Evolutionary conservation across 1,140 invertebrate species (phyloP).

Genomic region (Batillaria attramentaria): DNA sequence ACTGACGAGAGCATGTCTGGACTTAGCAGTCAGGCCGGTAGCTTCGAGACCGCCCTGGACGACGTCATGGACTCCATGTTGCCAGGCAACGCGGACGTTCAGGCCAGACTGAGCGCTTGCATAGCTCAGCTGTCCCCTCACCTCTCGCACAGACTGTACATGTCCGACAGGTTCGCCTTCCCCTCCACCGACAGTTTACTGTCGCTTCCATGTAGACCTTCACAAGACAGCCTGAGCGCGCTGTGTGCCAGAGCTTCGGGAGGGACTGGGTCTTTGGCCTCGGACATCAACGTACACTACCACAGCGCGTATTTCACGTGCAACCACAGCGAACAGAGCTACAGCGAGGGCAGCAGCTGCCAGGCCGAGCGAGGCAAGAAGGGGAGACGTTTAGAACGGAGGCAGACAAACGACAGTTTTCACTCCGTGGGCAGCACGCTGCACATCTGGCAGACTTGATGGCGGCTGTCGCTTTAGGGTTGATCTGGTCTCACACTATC

Average conservation of each 20-base stretch:
- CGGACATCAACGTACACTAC: neutral
- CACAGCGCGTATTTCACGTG: neutral
- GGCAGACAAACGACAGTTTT: slow-evolving; percentile 17
- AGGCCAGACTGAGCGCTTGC: slow-evolving; percentile 21
- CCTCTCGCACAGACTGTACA: slow-evolving; percentile 11
- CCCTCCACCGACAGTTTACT: slow-evolving; percentile 33
- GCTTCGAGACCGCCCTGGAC: slow-evolving; percentile 40
- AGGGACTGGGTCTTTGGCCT: neutral
- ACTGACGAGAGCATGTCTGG: slow-evolving; percentile 26
- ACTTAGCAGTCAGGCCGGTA: slow-evolving; percentile 33
- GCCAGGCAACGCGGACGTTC: slow-evolving; percentile 20
- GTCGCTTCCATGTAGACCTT: neutral
- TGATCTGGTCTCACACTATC: neutral
- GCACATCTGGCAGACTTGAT: slow-evolving; percentile 30
- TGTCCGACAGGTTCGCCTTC: slow-evolving; percentile 1
- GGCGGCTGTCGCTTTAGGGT: neutral
- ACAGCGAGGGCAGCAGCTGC: neutral
- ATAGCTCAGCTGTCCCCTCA: slow-evolving; percentile 32
- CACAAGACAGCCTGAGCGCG: neutral
- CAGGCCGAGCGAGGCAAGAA: neutral
- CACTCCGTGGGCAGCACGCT: slow-evolving; percentile 29
- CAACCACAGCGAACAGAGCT: neutral
- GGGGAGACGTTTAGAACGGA: neutral
- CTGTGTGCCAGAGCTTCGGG: slow-evolving; percentile 4
- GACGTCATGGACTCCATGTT: slow-evolving; percentile 29